Base-by-base conservation (phyloP, 2,113 vertebrate genomes). In the Vulpes vulpes region DNA sequence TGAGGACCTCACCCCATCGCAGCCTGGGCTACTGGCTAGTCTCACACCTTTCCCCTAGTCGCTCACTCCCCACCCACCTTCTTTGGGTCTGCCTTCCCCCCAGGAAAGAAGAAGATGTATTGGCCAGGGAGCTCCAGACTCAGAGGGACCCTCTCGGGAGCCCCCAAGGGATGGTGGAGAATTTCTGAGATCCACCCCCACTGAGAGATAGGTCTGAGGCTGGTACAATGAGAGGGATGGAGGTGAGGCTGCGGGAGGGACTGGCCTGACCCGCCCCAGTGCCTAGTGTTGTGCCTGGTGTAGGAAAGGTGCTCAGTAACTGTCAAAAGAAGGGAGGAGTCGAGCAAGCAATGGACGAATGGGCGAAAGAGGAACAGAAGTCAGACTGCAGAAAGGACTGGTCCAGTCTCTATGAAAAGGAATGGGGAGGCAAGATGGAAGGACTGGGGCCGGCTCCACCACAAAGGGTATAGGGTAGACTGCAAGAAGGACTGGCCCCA, bases 381-480 rank as follows among this genome's bases (percentile, higher is more conserved):
- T 96, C 22, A 95, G 95, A 93, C 60, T 12, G 60, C 17, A 57
- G 80, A 89, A 53, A 88, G 71, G 59, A 97, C 91, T 0, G 14
- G 84, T 30, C 53, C 11, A 5, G 19, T 35, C n/a, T 35, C 1
- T 14, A 9, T 0, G 35, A 55, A 53, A 64, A 60, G 35, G 88
- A 35, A 11, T 9, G 38, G 65, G 55, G 49, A 35, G 23, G 22
- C 8, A 5, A 20, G 76, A 73, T 3, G 0, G 55, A 11, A 53
- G 62, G 60, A 30, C n/a, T 17, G 27, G 15, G 11, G 57, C 49
- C 1, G 3, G 27, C 38, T 76, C 60, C 49, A 5, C 17, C 30
- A 27, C 79, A 53, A n/a, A 80, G 88, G 51, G 20, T 38, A 20
- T 64, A 51, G n/a, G 62, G 60, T 80, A 89, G 79, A 71, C 25